Base-by-base conservation (phyloP, 2,797 vertebrate species). In the Hyperoplus lanceolatus region DNA sequence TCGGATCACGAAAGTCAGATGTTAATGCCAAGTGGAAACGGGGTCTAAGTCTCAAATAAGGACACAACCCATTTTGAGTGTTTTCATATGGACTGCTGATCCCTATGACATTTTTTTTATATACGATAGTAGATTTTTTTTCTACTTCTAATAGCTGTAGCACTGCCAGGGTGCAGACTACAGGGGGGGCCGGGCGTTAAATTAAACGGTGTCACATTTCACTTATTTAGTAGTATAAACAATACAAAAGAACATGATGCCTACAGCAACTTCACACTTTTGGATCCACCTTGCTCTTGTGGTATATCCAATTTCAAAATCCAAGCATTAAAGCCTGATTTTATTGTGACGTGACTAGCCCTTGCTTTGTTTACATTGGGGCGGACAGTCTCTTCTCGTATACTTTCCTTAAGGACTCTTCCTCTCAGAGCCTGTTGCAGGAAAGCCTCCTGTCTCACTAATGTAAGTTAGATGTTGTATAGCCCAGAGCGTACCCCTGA, bases 61-160 rank as follows among this genome's bases (percentile, higher is more conserved):
- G 14, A 51, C 53, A 43, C n/a, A 43, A 53, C n/a, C 4, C 43
- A 62, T n/a, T 41, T 36, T 18, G 38, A 14, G 53, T 41, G 16
- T 76, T 81, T 74, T 64, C 13, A 73, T 49, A 45, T 60, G 21
- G 54, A 43, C 39, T 18, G 50, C 21, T 8, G 14, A 64, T 62
- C 36, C 21, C 60, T 64, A 41, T 14, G 58, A 74, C 15, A 62
- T 60, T 29, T 38, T 46, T 6, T 0, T 56, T 70, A 2, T 29
- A 29, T 15, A 42, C 36, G 48, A 55, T 10, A 1, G 8, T 53
- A 13, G 1, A 1, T 45, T 45, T 51, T 64, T 64, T 39, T 46
- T 55, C 46, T 18, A 3, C 18, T 36, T 1, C 12, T 1, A 53
- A 43, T 45, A 56, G 43, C 21, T 64, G 54, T 16, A 43, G 3